phyloP scores from a whole-genome alignment of 2,113 vertebrate genomes.

The Morone saxatilis region DNA sequence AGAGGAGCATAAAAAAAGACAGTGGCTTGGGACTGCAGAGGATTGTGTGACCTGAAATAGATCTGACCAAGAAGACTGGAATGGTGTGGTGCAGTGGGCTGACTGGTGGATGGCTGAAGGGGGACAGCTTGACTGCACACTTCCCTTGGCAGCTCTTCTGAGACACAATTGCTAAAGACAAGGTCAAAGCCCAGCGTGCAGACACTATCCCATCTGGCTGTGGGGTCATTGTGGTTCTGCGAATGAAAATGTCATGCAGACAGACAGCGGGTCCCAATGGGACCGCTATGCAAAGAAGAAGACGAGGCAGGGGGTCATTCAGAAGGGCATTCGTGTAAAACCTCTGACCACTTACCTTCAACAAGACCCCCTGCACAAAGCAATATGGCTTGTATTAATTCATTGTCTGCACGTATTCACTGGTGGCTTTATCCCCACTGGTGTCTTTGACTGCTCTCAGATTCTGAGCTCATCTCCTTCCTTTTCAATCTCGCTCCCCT shows the following conservation, averaged over 20 bases:
- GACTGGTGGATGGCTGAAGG: constrained; percentile 49
- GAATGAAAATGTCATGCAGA: constrained; percentile 79
- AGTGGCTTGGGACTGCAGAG: constrained; percentile 35
- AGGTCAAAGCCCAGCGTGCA: constrained; percentile 69
- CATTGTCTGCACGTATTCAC: constrained; percentile 25
- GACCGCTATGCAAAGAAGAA: constrained; percentile 36
- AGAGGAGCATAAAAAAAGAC: constrained; percentile 24
- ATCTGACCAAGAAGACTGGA: constrained; percentile 29
- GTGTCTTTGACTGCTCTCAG: constrained; percentile 15
- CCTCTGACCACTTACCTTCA: constrained; percentile 40
- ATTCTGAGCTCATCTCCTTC: constrained; percentile 44
- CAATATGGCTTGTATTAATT: constrained; percentile 28
- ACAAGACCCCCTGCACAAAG: constrained; percentile 20
- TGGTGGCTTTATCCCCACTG: constrained; percentile 37
- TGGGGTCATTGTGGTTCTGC: constrained; percentile 49
- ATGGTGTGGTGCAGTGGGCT: constrained; percentile 29
- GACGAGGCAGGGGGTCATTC: constrained; percentile 13
- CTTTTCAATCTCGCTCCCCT: constrained; percentile 16
- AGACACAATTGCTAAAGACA: constrained; percentile 64
- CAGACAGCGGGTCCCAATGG: constrained; percentile 67
- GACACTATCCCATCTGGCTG: constrained; percentile 66
- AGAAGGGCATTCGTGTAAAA: constrained; percentile 48
- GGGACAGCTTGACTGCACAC: constrained; percentile 57
- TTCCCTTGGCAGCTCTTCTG: constrained; percentile 67
- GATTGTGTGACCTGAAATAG: constrained; percentile 60